These are phyloP conservation scores for Habroteleia sp. DNA, from an alignment of 2,888 invertebrate species.

Conservation along the genomic window DNA sequence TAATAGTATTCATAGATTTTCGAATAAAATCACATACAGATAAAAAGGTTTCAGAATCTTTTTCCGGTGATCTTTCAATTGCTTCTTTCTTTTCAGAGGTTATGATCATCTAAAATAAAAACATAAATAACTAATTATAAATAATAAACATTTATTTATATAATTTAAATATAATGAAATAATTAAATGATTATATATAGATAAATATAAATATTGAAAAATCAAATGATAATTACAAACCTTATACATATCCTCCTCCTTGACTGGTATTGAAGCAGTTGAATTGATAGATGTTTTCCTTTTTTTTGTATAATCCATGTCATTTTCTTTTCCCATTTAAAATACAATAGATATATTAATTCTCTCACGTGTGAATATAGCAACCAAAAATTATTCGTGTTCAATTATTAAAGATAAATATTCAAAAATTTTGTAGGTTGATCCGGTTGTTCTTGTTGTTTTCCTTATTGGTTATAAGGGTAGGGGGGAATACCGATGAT, in stretches of 20 bases:
- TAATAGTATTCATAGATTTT: constrained; percentile 86
- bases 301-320: constrained; percentile 73
- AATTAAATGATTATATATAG: no score
- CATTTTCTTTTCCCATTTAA: constrained; percentile 77
- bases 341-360: no score
- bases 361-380: no score
- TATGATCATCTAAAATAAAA: constrained; percentile 61
- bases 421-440: no score
- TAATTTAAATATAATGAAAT: no score
- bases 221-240: constrained; percentile 60
- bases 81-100: constrained; percentile 90
- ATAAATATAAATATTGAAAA: no score
- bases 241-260: constrained; percentile 76
- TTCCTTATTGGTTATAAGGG: no score
- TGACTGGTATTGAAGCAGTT: constrained; percentile 64
- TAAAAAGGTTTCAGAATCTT: constrained; percentile 86
- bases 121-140: neutral
- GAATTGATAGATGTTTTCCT: constrained; percentile 70
- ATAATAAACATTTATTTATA: no score
- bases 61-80: constrained; percentile 84
- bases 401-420: no score
- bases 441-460: no score
- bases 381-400: no score
- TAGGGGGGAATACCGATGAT: no score
- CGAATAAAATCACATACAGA: constrained; percentile 87